Evolutionary conservation across 2,113 vertebrate species (phyloP), one percentile per base, ranked within the genome.

Genomic region (Sorex fumeus): DNA sequence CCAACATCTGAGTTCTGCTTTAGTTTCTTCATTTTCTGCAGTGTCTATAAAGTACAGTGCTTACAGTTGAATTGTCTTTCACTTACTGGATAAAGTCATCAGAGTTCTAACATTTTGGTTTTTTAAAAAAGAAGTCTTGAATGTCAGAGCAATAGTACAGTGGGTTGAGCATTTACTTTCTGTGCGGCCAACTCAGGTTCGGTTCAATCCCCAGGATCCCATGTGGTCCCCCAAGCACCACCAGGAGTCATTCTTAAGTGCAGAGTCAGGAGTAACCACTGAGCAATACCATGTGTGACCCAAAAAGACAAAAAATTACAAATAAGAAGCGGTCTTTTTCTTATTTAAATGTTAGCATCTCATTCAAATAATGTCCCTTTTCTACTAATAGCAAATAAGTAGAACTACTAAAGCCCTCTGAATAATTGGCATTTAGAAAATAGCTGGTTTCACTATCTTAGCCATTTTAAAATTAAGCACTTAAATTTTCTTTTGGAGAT

Each of bases 311-410:
- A 40, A 40, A 40, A 7, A 40, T 40, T 40, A 40, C 40, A 40
- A 40, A 40, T 40, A 40, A 3, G 40, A 40, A 60, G 57, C 57
- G 4, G 19, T 60, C 18, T 60, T 60, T 60, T 60, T 23, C 57
- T 60, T 60, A 60, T 23, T 60, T 23, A 60, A 60, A 7, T 21
- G 10, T 50, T 10, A 50, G 47, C 47, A 79, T 21, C 18, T 64
- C 3, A 3, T 21, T 94, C 50, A 91, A 36, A 64, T 64, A 78
- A 67, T 66, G 43, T 85, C 66, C 53, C 90, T 84, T 66, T 78
- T 87, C 76, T 85, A 19, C 71, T 66, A 75, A 30, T 40, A 90
- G 34, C 45, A 92, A 80, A 74, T 60, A 88, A 74, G 30, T 36
- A 32, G 28, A 79, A 4, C 43, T 86, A 53, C 82, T 47, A 72